Evolutionary conservation across 2,888 invertebrate genomes (phyloP), one percentile per base, ranked within the genome.

Genomic region (Arrhopalites spinosus): DNA sequence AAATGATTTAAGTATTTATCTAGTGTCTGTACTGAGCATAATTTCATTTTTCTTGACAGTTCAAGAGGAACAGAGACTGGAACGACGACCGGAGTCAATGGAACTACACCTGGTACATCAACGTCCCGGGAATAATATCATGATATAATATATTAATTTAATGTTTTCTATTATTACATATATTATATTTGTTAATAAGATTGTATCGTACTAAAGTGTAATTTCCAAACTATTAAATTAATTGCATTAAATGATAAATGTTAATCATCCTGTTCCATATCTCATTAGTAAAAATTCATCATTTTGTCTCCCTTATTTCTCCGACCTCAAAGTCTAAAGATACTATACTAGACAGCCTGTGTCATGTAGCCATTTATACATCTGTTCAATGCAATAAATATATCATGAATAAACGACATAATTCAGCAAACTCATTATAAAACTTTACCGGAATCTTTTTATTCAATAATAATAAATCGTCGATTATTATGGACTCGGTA

Each of bases 41-140:
- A n/a, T n/a, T 61, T 61, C 17, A 15, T 36, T 30, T 30, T 17
- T 30, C 30, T 20, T 70, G 53, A 29, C 64, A 71, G 71, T 56
- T 36, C 71, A 61, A 71, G 71, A 71, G 71, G 71, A 59, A 61
- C 59, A 43, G 71, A 71, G 71, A 71, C 71, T 71, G 71, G 61
- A 43, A 61, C 56, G 17, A 50, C 27, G n/a, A 36, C 17, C 11
- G 61, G 45, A 8, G n/a, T 11, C 68, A 69, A 30, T n/a, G 61
- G 43, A 45, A 71, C 15, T 25, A 30, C 61, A 30, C 36, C 70
- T 1, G 68, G 70, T 20, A 15, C 71, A 43, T 66, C 66, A 43
- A 2, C 63, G 25, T 66, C 66, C 23, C 66, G 43, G 43, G n/a
- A 68, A 50, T 27, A 68, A 67, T 59, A 59, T 59, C 59, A 59